Base-by-base conservation (phyloP, 2,797 vertebrate species). In the Neosilurus mollespiculum region DNA sequence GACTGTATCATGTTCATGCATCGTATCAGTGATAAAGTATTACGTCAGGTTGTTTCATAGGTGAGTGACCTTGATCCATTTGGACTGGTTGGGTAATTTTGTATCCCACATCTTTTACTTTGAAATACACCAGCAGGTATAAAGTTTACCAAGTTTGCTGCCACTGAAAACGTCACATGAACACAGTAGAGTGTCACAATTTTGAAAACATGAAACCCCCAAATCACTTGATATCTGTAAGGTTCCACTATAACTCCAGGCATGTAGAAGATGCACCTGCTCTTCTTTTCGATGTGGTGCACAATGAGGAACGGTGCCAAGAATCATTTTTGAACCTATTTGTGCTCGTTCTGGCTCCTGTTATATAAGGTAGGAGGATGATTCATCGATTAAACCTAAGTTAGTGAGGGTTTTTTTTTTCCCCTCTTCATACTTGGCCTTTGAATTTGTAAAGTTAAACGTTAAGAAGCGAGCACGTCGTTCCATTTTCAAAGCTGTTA, bases 371-470 rank as follows among this genome's bases (percentile, higher is more conserved):
- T 66, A 79, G 81, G 76, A 79, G 69, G 84, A 82, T 85, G 84
- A 85, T 85, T 85, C 84, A 82, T 85, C 69, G 69, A 85, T 85
- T 85, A 82, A 72, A 71, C 81, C 22, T 24, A 79, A 72, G 80
- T 85, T 82, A 69, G 59, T 77, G 8, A 82, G 80, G 73, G n/a
- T 56, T 77, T 78, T 76, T 78, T 76, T 73, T 75, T 66, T 30
- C 34, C 30, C 34, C n/a, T 64, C n/a, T 81, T 59, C 53, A 11
- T 51, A 51, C 53, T 76, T 76, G n/a, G 70, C 43, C 80, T 81
- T 78, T 69, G 71, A 56, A 51, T 81, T 56, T 9, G 24, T 20
- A 24, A 53, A 70, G 65, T 76, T 77, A 43, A 49, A 20, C 18
- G 14, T 67, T 70, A 70, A 71, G 72, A 54, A 34, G 26, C 62